These are phyloP conservation scores for Eulithis prunata DNA, from an alignment of 2,888 invertebrate species.

Conservation along the genomic window DNA sequence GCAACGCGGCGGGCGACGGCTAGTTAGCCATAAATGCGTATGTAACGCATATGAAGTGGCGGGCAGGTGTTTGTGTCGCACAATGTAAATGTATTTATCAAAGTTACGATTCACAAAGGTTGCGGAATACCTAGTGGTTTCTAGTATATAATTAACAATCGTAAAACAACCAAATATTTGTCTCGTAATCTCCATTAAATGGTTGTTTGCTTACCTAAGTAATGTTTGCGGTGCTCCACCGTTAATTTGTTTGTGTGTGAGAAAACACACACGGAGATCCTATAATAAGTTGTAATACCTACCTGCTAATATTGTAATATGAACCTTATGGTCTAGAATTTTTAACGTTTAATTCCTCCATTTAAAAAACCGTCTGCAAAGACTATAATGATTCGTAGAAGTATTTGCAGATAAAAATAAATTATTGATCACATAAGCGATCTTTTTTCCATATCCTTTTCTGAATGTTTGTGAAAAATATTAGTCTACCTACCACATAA, in stretches of 20 bases:
- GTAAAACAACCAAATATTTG: conserved; percentile 50
- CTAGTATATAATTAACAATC: conserved; percentile 46
- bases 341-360: too few relatives aligned
- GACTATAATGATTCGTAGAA: neutral
- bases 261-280: conserved; percentile 23
- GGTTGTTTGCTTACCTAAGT: conserved; percentile 37
- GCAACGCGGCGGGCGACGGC: too few relatives aligned
- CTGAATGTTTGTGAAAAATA: neutral
- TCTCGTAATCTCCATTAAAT: conserved; percentile 39
- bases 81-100: too few relatives aligned
- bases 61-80: too few relatives aligned
- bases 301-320: conserved; percentile 2
- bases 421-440: neutral
- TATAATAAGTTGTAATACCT: conserved; percentile 17
- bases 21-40: too few relatives aligned
- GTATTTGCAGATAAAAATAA: neutral
- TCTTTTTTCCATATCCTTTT: too few relatives aligned
- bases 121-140: conserved; percentile 15
- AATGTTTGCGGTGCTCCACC: conserved; percentile 34
- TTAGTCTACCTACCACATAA: neutral
- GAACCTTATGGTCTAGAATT: neutral
- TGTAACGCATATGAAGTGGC: too few relatives aligned
- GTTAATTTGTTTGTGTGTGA: conserved; percentile 33
- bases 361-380: too few relatives aligned
- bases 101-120: conserved; percentile 5